A percentile compares a stretch with the other conserved stretches of the same genome.
Evolutionary conservation across 2,888 invertebrate genomes (phyloP).

Genomic region (Sphaeridia pumilis): DNA sequence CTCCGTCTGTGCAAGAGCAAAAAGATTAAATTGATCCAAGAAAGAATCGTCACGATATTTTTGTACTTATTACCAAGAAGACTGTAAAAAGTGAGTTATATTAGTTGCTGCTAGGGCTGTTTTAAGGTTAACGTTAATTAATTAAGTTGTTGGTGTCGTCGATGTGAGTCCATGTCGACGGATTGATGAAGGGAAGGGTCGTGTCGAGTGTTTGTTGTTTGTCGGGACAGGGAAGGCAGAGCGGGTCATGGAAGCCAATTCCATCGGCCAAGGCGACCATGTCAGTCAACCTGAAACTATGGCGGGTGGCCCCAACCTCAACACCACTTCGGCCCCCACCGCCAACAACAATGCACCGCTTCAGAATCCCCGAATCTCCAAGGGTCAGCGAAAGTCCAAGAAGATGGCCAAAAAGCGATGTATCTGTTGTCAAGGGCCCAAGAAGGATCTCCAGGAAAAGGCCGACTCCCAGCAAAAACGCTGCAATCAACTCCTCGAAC

Average conservation of each 20-base stretch:
- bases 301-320: too few relatives aligned
- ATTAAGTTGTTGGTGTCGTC: not conserved
- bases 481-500: conserved; percentile 8
- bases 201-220: not conserved
- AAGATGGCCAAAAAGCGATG: conserved; percentile 9
- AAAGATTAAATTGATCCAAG: too few relatives aligned
- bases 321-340: too few relatives aligned
- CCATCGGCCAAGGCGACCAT: conserved; percentile 7
- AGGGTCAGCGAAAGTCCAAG: conserved; percentile 1
- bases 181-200: conserved; percentile 15
- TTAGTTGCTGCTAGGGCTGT: not conserved
- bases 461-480: conserved; percentile 8
- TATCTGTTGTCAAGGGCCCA: conserved; percentile 14
- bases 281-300: too few relatives aligned
- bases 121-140: too few relatives aligned
- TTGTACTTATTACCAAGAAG: too few relatives aligned
- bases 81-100: too few relatives aligned
- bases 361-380: too few relatives aligned
- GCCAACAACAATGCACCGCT: too few relatives aligned
- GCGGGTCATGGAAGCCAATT: conserved; percentile 16
- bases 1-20: too few relatives aligned
- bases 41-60: too few relatives aligned
- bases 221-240: not conserved
- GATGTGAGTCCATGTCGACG: not conserved
- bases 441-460: conserved; percentile 11